Evolutionary conservation across 37 sponge, comb jelly and placozoan genomes (phyloP), one percentile per base, ranked within the genome.

Genomic region (Geodia barretti): DNA sequence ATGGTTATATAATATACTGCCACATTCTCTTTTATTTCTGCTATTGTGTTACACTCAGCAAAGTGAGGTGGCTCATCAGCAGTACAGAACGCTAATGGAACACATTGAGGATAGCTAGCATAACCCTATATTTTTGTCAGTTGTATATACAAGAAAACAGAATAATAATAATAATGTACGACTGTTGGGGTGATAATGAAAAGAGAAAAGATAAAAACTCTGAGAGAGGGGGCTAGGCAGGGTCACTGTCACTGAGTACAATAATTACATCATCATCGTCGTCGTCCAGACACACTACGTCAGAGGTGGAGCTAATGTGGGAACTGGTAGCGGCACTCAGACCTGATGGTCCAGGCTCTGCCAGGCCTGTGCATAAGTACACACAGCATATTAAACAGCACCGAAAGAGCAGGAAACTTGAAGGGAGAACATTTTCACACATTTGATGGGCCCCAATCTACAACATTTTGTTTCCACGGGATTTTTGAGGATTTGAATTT

Each of bases 71-170:
- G 75, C 83, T 34, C 80, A 84, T 39, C 80, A 87, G 23, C 88
- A 92, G 66, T 92, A 92, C 64, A 41, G 80, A 19, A 42, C 75
- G 9, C 81, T 92, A 28, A 38, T 89, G 14, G 64, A 79, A 30
- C 88, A 81, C 54, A 76, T 88, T 32, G 54, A 47, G 54, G 14
- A 47, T 47, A 47, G 54, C 54, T 47, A 47, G 14, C 25, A 54
- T 60, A 31, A 33, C 32, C 2, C 0, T 59, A 59, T 75, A 2
- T 75, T 21, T 75, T 26, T 74, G 54, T 39, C 19, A 7, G 0
- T n/a, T 74, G 59, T 74, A 33, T n/a, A 35, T 4, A 0, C 20
- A 64, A 30, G 29, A 64, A 3, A 8, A 30, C 54, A 47, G 11
- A 47, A 47, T 47, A 47, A 47, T 47, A 47, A 47, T 7, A 47